Evolutionary conservation across 2,888 invertebrate genomes (phyloP).

Genomic region (Hermodice carunculata): DNA sequence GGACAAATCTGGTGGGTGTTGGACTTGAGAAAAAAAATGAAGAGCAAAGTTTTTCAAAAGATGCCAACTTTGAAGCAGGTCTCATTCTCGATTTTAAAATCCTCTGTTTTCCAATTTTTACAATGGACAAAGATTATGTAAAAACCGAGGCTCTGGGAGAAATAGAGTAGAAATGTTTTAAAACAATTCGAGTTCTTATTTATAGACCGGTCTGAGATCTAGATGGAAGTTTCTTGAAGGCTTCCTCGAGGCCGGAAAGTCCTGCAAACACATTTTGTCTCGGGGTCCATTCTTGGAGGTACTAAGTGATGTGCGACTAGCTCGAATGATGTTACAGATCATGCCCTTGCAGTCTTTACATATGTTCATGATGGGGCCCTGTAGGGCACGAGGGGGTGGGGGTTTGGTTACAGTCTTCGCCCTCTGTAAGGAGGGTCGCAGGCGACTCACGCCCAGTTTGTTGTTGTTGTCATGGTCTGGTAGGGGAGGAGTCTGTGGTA

Average conservation of each 20-base stretch:
- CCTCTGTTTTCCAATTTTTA: too few species aligned
- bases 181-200: too few species aligned
- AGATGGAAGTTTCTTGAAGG: constrained; percentile 39
- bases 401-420: constrained; percentile 24
- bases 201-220: constrained; percentile 40
- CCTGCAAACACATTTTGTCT: constrained; percentile 11
- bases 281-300: constrained; percentile 13
- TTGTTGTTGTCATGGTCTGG: constrained; percentile 28
- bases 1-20: too few species aligned
- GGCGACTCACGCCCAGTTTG: background rate
- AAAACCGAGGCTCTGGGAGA: too few species aligned
- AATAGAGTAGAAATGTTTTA: too few species aligned
- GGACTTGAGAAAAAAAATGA: too few species aligned
- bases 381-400: constrained; percentile 12
- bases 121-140: too few species aligned
- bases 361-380: constrained; percentile 85
- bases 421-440: constrained; percentile 16
- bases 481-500: constrained; percentile 43
- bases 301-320: constrained; percentile 76
- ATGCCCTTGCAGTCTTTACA: constrained; percentile 95
- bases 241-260: constrained; percentile 6
- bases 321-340: constrained; percentile 93
- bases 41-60: too few species aligned
- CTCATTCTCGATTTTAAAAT: too few species aligned
- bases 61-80: too few species aligned